phyloP scores from a whole-genome alignment of 2,888 invertebrate genomes.

The Anagyrus pseudococci region DNA sequence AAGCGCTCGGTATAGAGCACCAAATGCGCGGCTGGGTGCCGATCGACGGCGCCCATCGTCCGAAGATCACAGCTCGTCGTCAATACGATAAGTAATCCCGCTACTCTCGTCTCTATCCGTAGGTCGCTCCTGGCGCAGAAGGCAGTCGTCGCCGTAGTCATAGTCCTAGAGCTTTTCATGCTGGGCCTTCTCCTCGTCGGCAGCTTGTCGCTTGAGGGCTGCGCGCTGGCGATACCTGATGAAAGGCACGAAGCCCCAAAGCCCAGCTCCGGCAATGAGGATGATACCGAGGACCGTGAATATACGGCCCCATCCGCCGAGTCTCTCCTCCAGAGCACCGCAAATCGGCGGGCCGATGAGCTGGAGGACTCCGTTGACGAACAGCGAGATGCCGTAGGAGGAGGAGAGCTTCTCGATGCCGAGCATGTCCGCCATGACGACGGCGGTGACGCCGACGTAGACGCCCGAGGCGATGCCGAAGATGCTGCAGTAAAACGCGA shows the following conservation, averaged over 20 bases:
- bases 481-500: constrained; percentile 75
- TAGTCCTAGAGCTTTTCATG: constrained; percentile 28
- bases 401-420: constrained; percentile 85
- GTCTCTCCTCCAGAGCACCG: constrained; percentile 72
- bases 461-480: constrained; percentile 85
- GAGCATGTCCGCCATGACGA: constrained; percentile 87
- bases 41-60: no score
- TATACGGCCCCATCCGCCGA: constrained; percentile 73
- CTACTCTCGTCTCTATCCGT: constrained; percentile 14
- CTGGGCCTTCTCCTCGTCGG: neutral
- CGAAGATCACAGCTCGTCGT: constrained; percentile 18
- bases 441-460: constrained; percentile 85
- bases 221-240: constrained; percentile 63
- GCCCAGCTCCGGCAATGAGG: constrained; percentile 73
- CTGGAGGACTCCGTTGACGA: constrained; percentile 83
- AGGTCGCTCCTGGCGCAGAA: no score
- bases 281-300: constrained; percentile 78
- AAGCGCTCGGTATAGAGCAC: no score
- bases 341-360: constrained; percentile 85
- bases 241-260: constrained; percentile 80
- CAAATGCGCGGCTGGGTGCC: no score
- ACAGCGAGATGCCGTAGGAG: constrained; percentile 85
- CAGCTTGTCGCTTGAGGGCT: neutral
- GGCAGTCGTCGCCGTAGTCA: no score
- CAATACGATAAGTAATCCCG: constrained; percentile 15